A percentile compares a stretch with the other conserved stretches of the same genome.
phyloP scores from a whole-genome alignment of 1,140 invertebrate species.

The Magallana gigas region DNA sequence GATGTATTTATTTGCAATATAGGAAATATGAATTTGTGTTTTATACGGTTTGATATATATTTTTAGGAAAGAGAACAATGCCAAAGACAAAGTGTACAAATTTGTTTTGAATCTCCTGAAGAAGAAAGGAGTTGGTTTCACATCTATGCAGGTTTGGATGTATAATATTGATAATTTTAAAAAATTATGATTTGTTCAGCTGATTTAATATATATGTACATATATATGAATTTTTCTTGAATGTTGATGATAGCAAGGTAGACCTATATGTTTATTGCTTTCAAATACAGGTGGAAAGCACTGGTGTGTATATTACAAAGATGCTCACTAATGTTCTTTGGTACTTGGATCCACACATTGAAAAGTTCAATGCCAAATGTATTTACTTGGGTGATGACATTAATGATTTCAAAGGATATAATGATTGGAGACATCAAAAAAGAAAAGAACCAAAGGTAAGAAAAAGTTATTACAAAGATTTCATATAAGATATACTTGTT shows the following conservation, averaged over 20 bases:
- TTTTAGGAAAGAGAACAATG: conserved; percentile 27
- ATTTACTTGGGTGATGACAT: conserved; percentile 2
- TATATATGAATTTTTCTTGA: background rate
- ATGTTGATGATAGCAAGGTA: background rate
- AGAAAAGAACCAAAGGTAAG: conserved; percentile 35
- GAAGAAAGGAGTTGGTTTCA: conserved; percentile 11
- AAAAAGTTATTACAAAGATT: background rate
- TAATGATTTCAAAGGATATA: conserved; percentile 33
- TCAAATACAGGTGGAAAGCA: conserved; percentile 15
- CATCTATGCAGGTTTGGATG: conserved; percentile 32
- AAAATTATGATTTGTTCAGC: conserved; percentile 13
- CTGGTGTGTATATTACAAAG: conserved; percentile 17
- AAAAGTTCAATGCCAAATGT: conserved; percentile 26
- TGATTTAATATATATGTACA: background rate
- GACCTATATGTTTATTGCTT: background rate
- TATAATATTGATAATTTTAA: background rate
- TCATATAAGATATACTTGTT: background rate
- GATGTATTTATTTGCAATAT: no score
- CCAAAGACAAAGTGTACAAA: conserved; percentile 23
- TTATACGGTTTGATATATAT: conserved; percentile 12
- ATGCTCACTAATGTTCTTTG: conserved; percentile 29
- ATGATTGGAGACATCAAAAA: conserved; percentile 43
- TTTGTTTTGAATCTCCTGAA: conserved; percentile 6
- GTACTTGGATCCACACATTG: conserved; percentile 43
- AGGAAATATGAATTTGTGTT: background rate